A percentile compares a stretch with the other conserved stretches of the same genome.
These are phyloP conservation scores for Drosophila subpulchrella DNA, from an alignment of 1,140 invertebrate species.

Conservation along the genomic window DNA sequence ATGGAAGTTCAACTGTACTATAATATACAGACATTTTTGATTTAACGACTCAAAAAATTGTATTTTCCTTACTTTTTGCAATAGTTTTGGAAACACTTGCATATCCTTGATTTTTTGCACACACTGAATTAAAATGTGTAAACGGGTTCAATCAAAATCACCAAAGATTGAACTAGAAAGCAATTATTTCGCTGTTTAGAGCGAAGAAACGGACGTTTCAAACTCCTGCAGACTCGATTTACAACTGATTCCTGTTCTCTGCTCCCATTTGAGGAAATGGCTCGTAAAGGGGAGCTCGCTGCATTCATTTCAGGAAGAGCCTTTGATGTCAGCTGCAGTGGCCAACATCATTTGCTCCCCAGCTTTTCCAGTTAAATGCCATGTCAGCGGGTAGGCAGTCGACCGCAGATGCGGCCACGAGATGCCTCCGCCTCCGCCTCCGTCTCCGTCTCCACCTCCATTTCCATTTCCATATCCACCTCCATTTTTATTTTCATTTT, in stretches of 20 bases:
- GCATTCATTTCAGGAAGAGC: conserved; percentile 10
- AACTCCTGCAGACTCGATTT: not conserved
- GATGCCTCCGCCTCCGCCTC: not conserved
- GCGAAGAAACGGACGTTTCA: not conserved
- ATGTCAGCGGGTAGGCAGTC: conserved; percentile 27
- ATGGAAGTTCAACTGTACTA: too few species aligned
- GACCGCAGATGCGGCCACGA: conserved; percentile 22
- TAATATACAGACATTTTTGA: too few species aligned
- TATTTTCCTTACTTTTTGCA: too few species aligned
- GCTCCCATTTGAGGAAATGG: conserved; percentile 2
- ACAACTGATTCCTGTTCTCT: conserved; percentile 8
- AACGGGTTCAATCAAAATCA: not conserved
- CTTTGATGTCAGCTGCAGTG: conserved; percentile 37
- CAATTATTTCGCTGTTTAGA: not conserved
- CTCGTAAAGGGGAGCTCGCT: conserved; percentile 8
- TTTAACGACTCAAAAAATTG: too few species aligned
- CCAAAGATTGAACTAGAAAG: not conserved
- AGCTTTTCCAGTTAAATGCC: conserved; percentile 25
- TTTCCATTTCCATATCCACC: too few species aligned
- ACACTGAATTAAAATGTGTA: not conserved
- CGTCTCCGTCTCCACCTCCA: not conserved
- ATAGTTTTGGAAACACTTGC: too few species aligned
- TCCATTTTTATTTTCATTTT: not conserved
- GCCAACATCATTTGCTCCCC: conserved; percentile 13
- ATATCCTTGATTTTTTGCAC: not conserved